Conservation (phyloP, 2,888 invertebrate genomes). For the Caradrina clavipalpis region DNA sequence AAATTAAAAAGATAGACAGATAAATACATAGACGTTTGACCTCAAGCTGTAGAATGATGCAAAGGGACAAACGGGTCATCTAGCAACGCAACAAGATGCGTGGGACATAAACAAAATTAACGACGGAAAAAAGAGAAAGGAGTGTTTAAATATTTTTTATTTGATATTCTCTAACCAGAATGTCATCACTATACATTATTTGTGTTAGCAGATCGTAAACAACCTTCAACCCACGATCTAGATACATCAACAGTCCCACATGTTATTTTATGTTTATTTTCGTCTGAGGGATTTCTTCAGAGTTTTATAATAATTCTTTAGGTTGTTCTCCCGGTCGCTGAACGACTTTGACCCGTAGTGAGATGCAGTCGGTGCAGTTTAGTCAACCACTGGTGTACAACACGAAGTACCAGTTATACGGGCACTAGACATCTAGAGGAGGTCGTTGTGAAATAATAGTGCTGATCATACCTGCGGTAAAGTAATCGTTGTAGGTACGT, state of each 20-base stretch:
- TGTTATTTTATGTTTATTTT: conserved; percentile 39
- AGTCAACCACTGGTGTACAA: conserved; percentile 46
- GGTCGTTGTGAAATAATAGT: conserved; percentile 57
- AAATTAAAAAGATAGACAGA: conserved; percentile 26
- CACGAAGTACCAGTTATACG: conserved; percentile 53
- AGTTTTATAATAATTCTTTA: conserved; percentile 52
- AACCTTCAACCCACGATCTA: conserved; percentile 44
- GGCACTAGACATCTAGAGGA: conserved; percentile 40
- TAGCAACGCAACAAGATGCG: conserved; percentile 34
- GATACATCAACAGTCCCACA: conserved; percentile 43
- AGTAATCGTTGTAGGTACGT: conserved; percentile 33
- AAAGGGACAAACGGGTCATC: conserved; percentile 57
- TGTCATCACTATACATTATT: conserved; percentile 50
- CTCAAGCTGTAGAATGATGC: conserved; percentile 50
- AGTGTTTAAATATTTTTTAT: conserved; percentile 34
- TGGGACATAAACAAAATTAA: conserved; percentile 43
- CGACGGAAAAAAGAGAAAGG: conserved; percentile 50
- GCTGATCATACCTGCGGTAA: conserved; percentile 44
- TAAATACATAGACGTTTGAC: conserved; percentile 40
- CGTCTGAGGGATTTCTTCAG: conserved; percentile 50
- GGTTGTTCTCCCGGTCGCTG: conserved; percentile 50
- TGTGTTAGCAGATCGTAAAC: conserved; percentile 42
- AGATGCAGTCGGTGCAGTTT: conserved; percentile 57
- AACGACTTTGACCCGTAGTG: conserved; percentile 65
- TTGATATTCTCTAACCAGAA: conserved; percentile 38